Evolutionary conservation across 2,888 invertebrate genomes (phyloP).

Genomic region (Amphimallon solstitiale): DNA sequence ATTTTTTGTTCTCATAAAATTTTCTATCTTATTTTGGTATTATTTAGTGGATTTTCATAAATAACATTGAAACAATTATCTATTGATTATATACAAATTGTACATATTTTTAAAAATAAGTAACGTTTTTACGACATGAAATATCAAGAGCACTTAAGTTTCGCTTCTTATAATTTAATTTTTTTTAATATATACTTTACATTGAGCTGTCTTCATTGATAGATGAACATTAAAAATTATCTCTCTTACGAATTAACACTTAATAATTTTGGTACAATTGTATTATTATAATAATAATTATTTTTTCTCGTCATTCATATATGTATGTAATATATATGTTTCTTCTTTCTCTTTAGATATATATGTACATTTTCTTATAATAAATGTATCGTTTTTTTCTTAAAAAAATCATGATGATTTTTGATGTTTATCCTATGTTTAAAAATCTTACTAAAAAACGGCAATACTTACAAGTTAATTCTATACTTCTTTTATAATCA

Average conservation of each 20-base stretch:
- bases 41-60: constrained; percentile 51
- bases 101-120: constrained; percentile 64
- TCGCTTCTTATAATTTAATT: constrained; percentile 60
- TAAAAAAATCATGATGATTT: no score
- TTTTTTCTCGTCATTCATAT: constrained; percentile 45
- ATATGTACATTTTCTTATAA: constrained; percentile 23
- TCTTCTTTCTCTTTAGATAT: constrained; percentile 21
- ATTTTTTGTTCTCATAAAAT: neutral
- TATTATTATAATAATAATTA: constrained; percentile 47
- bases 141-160: constrained; percentile 66
- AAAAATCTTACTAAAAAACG: constrained; percentile 10
- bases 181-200: constrained; percentile 44
- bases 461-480: constrained; percentile 7
- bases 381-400: no score
- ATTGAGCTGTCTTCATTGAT: constrained; percentile 62
- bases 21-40: constrained; percentile 22
- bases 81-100: constrained; percentile 62
- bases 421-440: no score
- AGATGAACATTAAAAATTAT: constrained; percentile 49
- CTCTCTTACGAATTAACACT: constrained; percentile 53
- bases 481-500: neutral
- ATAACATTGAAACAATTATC: constrained; percentile 61
- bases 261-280: constrained; percentile 60
- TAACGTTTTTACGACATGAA: constrained; percentile 62
- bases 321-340: constrained; percentile 41